Evolutionary conservation across 1,140 invertebrate genomes (phyloP), one percentile per base, ranked within the genome.

Genomic region (Meloidogyne exigua): DNA sequence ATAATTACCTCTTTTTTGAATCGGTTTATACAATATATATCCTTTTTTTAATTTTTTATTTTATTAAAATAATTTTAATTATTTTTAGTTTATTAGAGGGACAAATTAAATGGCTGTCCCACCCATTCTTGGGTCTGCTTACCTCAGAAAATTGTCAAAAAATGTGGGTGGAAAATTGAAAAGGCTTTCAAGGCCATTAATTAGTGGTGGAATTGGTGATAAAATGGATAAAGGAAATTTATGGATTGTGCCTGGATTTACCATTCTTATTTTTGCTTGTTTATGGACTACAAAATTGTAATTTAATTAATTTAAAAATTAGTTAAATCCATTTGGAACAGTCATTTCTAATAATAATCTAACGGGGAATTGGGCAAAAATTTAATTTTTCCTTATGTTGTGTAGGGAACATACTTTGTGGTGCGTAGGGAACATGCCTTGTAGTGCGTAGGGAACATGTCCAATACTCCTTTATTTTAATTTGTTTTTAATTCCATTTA

Each of bases 191-290:
- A 75, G 63, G 13, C 71, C 71, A 25, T 42, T 79, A 66, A 21
- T 79, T 9, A 79, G 79, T 39, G 77, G 79, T 5, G 77, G 77
- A 26, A 79, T 79, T 15, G 77, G 77, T 39, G 77, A 79, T 28
- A 77, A 71, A 44, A 79, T 79, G 77, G 77, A 79, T 66, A 79
- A 79, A 63, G 77, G 77, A 36, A 79, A 79, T 39, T 62, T 79
- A 28, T 79, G 77, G 77, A 66, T 79, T 26, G 77, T 79, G 42
- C 77, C 77, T 18, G 77, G 77, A 15, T 79, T 79, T 63, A 79
- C 77, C 13, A 57, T 79, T 44, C 42, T 79, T 49, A 76, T 70
- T 18, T 79, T 79, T 23, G 72, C 77, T 21, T 63, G 72, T 68
- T 57, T 79, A 9, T 79, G 77, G 77, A 77, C 77, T 9, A 76